Percentiles rank a stretch among this genome's conserved stretches.
phyloP scores from a whole-genome alignment of 2,113 vertebrate species.

The Cynoglossus semilaevis region DNA sequence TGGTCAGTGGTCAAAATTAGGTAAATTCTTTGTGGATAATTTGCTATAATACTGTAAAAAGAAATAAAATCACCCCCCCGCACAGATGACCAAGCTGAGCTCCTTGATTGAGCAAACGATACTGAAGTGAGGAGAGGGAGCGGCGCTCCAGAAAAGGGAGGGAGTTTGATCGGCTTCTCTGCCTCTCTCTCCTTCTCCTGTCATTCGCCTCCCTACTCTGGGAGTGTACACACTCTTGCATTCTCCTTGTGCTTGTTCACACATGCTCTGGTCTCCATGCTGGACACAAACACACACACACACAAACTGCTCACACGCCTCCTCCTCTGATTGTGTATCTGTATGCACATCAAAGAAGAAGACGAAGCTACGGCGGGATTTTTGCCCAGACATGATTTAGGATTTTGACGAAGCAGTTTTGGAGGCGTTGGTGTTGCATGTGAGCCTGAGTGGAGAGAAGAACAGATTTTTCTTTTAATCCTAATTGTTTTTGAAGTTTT shows the following conservation, averaged over 20 bases:
- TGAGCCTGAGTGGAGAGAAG: slow-evolving; percentile 1
- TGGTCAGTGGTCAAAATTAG: too few relatives aligned
- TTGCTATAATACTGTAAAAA: not conserved
- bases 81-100: slow-evolving; percentile 22
- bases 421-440: not conserved
- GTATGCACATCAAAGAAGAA: slow-evolving; percentile 31
- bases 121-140: slow-evolving; percentile 47
- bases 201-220: slow-evolving; percentile 63
- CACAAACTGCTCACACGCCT: slow-evolving; percentile 18
- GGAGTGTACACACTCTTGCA: slow-evolving; percentile 60
- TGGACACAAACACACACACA: slow-evolving; percentile 39
- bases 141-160: slow-evolving; percentile 15
- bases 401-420: too few relatives aligned
- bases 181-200: slow-evolving; percentile 16
- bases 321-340: slow-evolving; percentile 23
- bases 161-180: slow-evolving; percentile 52
- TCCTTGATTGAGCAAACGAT: slow-evolving; percentile 61
- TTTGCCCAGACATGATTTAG: too few relatives aligned
- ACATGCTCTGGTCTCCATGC: slow-evolving; percentile 58
- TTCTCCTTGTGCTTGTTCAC: slow-evolving; percentile 62
- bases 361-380: too few relatives aligned
- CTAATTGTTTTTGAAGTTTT: not conserved
- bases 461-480: slow-evolving; percentile 20
- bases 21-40: too few relatives aligned
- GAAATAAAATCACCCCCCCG: not conserved